phyloP scores from a whole-genome alignment of 1,140 invertebrate species.

The Proctacanthus coquilletti region DNA sequence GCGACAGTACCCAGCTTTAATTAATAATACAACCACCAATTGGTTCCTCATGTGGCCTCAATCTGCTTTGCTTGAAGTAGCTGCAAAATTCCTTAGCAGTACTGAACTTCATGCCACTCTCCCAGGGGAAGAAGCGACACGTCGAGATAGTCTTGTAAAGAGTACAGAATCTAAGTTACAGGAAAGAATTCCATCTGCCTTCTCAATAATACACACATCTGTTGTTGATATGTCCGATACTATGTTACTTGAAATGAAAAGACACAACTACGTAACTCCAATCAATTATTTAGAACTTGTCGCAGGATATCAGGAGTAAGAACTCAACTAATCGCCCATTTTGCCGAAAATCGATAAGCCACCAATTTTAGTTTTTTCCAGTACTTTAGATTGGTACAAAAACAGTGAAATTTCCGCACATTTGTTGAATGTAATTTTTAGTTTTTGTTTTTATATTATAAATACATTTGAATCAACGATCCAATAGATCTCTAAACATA shows the following conservation, averaged over 20 bases:
- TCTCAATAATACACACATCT: conserved; percentile 61
- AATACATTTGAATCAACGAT: too few relatives aligned
- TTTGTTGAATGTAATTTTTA: too few relatives aligned
- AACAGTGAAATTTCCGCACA: too few relatives aligned
- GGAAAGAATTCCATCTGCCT: conserved; percentile 48
- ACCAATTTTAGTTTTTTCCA: too few relatives aligned
- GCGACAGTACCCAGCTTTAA: conserved; percentile 67
- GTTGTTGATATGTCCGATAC: conserved; percentile 48
- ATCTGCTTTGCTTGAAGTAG: conserved; percentile 72
- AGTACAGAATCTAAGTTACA: conserved; percentile 42
- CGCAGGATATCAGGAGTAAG: conserved; percentile 65
- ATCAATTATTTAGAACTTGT: conserved; percentile 73
- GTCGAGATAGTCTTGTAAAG: conserved; percentile 33
- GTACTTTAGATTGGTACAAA: too few relatives aligned
- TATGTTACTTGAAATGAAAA: conserved; percentile 59
- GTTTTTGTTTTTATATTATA: too few relatives aligned
- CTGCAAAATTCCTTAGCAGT: conserved; percentile 48
- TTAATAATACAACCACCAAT: conserved; percentile 75
- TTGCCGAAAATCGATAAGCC: too few relatives aligned
- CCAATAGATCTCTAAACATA: too few relatives aligned
- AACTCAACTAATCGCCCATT: too few relatives aligned
- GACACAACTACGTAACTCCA: conserved; percentile 75
- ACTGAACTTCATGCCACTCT: conserved; percentile 50
- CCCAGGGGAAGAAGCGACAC: conserved; percentile 33
- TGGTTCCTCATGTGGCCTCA: conserved; percentile 79